Conservation (phyloP, 2,797 vertebrate species). For the Peromyscus eremicus region DNA sequence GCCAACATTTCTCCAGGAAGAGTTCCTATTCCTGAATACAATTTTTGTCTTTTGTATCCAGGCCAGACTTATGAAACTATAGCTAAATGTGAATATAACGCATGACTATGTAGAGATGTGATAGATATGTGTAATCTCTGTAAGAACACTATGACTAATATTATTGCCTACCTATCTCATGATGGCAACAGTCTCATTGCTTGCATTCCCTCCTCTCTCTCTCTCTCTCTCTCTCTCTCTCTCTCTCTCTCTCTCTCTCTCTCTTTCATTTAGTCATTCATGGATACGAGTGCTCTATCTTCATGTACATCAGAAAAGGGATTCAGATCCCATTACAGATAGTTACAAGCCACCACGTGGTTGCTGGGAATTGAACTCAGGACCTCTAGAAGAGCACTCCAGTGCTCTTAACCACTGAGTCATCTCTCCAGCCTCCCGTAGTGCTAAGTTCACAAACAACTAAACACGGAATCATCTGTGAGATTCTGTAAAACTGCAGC, state of each 20-base stretch:
- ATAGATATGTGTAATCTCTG: neutral
- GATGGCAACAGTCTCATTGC: neutral
- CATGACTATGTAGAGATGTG: neutral
- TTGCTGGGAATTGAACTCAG: neutral
- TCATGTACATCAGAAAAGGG: neutral
- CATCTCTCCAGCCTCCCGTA: neutral
- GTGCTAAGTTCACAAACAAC: slow-evolving; percentile 28
- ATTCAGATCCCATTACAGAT: neutral
- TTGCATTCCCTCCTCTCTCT: neutral
- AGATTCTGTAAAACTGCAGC: slow-evolving; percentile 17
- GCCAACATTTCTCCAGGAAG: neutral
- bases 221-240: neutral
- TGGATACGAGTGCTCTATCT: neutral
- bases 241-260: neutral
- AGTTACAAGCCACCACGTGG: neutral
- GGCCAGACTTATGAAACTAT: neutral
- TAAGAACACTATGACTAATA: neutral
- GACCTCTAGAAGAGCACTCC: neutral
- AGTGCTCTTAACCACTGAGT: neutral
- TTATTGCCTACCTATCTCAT: neutral
- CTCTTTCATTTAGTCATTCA: neutral
- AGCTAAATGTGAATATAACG: slow-evolving; percentile 12
- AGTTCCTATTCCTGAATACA: neutral
- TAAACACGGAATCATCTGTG: slow-evolving; percentile 30
- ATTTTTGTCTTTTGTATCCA: slow-evolving; percentile 13